These are phyloP conservation scores for Coregonus clupeaformis DNA, from an alignment of 2,113 vertebrate genomes.

Conservation along the genomic window DNA sequence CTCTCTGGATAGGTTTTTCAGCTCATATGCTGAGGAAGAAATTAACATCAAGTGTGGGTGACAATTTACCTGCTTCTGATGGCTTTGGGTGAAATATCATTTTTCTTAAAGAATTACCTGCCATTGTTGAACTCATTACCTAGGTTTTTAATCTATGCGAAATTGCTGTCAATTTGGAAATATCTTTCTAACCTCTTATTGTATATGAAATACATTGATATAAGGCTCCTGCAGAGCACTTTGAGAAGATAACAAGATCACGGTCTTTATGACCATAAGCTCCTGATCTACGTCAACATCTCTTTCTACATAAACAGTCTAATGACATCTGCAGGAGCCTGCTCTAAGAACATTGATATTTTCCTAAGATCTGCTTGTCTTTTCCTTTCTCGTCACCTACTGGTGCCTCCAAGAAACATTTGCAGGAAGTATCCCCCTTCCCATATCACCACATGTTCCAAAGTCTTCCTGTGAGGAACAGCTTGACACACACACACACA, in stretches of 20 bases:
- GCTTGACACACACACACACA: constrained; percentile 27
- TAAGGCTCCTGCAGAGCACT: neutral
- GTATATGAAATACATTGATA: neutral
- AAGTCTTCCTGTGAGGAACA: constrained; percentile 46
- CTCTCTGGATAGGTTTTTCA: constrained; percentile 19
- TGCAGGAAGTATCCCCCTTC: constrained; percentile 11
- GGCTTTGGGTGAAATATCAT: neutral
- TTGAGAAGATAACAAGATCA: neutral
- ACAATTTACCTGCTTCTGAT: constrained; percentile 20
- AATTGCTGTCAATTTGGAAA: neutral
- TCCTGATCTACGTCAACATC: constrained; percentile 27
- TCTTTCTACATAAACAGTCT: constrained; percentile 32
- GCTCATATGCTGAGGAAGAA: constrained; percentile 26
- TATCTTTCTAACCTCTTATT: neutral
- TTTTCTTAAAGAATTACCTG: no score
- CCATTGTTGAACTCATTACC: no score
- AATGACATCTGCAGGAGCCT: constrained; percentile 40
- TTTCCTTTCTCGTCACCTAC: neutral
- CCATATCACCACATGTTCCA: constrained; percentile 31
- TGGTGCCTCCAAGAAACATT: no score
- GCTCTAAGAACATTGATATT: neutral
- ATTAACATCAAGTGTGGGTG: neutral
- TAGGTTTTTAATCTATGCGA: neutral
- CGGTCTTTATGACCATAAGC: neutral
- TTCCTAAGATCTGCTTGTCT: neutral